Percentiles rank a stretch among this genome's conserved stretches.
phyloP scores from a whole-genome alignment of 2,113 vertebrate species.

The Trematomus loennbergii region DNA sequence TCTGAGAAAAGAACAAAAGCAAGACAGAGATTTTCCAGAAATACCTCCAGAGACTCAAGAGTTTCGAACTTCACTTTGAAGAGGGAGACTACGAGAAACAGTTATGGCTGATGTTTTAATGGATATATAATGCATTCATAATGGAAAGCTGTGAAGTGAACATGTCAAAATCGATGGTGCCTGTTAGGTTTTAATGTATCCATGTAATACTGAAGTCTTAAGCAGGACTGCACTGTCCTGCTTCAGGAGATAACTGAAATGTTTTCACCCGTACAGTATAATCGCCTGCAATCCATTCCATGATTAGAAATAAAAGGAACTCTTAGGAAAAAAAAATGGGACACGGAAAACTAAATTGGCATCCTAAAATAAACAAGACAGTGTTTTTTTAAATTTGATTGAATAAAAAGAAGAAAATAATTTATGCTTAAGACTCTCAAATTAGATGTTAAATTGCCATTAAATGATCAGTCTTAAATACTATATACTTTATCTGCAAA shows the following conservation, averaged over 20 bases:
- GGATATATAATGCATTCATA: background rate
- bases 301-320: background rate
- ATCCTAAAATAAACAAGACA: constrained; percentile 30
- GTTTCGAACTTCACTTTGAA: background rate
- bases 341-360: constrained; percentile 11
- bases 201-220: constrained; percentile 11
- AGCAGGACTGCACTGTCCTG: background rate
- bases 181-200: background rate
- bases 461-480: constrained; percentile 61
- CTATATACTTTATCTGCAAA: constrained; percentile 29
- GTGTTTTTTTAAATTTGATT: constrained; percentile 58
- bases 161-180: background rate
- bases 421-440: constrained; percentile 39
- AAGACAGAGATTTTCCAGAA: constrained; percentile 13
- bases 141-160: background rate
- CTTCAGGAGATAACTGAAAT: background rate
- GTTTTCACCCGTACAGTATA: background rate
- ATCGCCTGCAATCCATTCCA: background rate
- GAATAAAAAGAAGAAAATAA: constrained; percentile 53
- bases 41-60: constrained; percentile 1
- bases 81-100: background rate
- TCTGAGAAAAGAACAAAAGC: constrained; percentile 8
- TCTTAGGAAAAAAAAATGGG: constrained; percentile 1
- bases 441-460: constrained; percentile 69
- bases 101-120: background rate